A percentile compares a stretch with the other conserved stretches of the same genome.
Conservation (phyloP, 2,797 vertebrate species). For the Hapalemur alaotrensis region DNA sequence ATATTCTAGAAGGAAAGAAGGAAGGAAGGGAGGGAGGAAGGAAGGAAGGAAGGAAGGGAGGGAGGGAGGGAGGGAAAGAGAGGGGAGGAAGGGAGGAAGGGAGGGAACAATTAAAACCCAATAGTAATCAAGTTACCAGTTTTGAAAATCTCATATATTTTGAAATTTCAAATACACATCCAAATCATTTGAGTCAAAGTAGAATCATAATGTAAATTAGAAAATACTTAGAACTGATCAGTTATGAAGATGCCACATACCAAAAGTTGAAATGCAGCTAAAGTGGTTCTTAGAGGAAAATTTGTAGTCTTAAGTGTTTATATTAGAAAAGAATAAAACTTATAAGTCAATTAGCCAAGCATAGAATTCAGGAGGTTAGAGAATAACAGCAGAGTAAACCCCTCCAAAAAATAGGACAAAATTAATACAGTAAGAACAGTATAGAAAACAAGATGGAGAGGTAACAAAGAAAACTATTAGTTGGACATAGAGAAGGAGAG, state of each 20-base stretch:
- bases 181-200: not conserved
- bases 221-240: not conserved
- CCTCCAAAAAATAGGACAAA: not conserved
- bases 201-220: slow-evolving; percentile 14
- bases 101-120: not conserved
- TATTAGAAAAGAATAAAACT: slow-evolving; percentile 24
- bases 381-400: not conserved
- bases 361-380: not conserved
- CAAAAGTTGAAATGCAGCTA: not conserved
- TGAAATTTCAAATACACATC: not conserved
- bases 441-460: not conserved
- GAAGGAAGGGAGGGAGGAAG: too few relatives aligned
- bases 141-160: slow-evolving; percentile 25
- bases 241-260: not conserved
- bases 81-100: too few relatives aligned
- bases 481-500: not conserved
- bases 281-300: not conserved
- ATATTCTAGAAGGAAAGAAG: not conserved
- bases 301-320: not conserved
- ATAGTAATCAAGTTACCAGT: not conserved
- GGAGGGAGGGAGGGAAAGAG: too few relatives aligned
- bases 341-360: not conserved
- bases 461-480: not conserved
- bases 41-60: too few relatives aligned
- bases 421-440: not conserved